phyloP scores from a whole-genome alignment of 2,888 invertebrate genomes.

The Tholera decimalis region DNA sequence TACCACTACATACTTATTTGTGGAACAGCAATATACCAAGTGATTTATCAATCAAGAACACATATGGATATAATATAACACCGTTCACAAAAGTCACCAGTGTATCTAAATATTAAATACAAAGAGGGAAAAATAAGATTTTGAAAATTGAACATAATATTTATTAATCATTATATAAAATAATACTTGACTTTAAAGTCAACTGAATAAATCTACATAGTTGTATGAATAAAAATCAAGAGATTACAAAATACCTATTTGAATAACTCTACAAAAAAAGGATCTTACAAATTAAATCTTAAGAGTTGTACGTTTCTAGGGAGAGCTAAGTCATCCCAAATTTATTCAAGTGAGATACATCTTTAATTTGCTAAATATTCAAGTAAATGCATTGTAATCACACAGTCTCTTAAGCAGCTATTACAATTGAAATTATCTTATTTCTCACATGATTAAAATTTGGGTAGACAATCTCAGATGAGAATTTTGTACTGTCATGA shows the following conservation, averaged over 20 bases:
- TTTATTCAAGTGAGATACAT: conserved; percentile 83
- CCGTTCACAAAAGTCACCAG: conserved; percentile 41
- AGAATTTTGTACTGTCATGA: conserved; percentile 86
- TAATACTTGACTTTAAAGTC: conserved; percentile 87
- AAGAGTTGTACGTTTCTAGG: conserved; percentile 89
- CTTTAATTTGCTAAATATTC: conserved; percentile 71
- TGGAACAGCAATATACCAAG: conserved; percentile 63
- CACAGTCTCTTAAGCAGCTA: conserved; percentile 62
- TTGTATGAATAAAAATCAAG: conserved; percentile 85
- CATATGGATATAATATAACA: conserved; percentile 46
- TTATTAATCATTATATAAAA: conserved; percentile 89
- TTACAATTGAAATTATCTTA: conserved; percentile 62
- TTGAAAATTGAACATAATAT: conserved; percentile 81
- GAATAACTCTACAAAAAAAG: conserved; percentile 88
- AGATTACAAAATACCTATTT: conserved; percentile 90
- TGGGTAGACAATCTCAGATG: conserved; percentile 82
- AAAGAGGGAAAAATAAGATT: conserved; percentile 76
- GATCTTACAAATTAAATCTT: conserved; percentile 89
- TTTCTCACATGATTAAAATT: conserved; percentile 84
- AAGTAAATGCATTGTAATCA: conserved; percentile 83
- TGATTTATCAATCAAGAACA: conserved; percentile 43
- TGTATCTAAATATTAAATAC: conserved; percentile 53
- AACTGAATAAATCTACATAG: conserved; percentile 84
- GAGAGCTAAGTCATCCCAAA: conserved; percentile 85
- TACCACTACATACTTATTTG: conserved; percentile 64